phyloP scores from a whole-genome alignment of 2,797 vertebrate genomes.

The Bovichtus diacanthus region DNA sequence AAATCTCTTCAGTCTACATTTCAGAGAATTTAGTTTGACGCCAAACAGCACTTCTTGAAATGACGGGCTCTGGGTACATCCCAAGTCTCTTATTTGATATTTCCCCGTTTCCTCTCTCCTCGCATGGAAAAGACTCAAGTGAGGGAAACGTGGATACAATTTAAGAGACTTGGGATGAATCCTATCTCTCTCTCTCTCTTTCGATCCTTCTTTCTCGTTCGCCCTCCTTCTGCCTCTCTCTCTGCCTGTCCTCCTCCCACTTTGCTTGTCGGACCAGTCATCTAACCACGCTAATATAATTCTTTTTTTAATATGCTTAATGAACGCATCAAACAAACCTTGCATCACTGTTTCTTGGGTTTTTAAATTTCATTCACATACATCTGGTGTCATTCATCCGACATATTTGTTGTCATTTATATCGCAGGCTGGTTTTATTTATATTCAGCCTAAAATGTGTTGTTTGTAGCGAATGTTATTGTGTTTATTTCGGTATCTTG shows the following conservation, averaged over 20 bases:
- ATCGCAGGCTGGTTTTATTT: background rate
- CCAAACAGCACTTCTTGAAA: conserved; percentile 9
- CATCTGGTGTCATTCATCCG: conserved; percentile 7
- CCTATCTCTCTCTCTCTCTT: no score
- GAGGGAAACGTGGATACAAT: no score
- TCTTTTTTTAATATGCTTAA: conserved; percentile 36
- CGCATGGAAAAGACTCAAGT: no score
- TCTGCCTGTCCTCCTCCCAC: conserved; percentile 13
- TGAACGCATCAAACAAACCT: conserved; percentile 26
- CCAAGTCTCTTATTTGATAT: no score
- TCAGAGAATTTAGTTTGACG: background rate
- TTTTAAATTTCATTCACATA: conserved; percentile 10
- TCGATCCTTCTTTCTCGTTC: background rate
- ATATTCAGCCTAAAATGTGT: background rate
- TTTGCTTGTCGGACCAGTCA: conserved; percentile 24
- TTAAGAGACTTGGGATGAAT: no score
- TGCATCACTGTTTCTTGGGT: conserved; percentile 16
- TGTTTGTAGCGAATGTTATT: background rate
- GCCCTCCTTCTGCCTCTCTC: background rate
- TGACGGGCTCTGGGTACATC: conserved; percentile 18
- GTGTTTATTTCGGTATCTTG: conserved; percentile 19
- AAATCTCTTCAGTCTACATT: conserved; percentile 2
- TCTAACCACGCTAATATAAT: conserved; percentile 69
- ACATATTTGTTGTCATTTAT: conserved; percentile 2
- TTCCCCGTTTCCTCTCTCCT: no score